Percentiles rank a stretch among this genome's conserved stretches.
phyloP scores from a whole-genome alignment of 2,888 invertebrate genomes.

The Drosophila kambysellisi region DNA sequence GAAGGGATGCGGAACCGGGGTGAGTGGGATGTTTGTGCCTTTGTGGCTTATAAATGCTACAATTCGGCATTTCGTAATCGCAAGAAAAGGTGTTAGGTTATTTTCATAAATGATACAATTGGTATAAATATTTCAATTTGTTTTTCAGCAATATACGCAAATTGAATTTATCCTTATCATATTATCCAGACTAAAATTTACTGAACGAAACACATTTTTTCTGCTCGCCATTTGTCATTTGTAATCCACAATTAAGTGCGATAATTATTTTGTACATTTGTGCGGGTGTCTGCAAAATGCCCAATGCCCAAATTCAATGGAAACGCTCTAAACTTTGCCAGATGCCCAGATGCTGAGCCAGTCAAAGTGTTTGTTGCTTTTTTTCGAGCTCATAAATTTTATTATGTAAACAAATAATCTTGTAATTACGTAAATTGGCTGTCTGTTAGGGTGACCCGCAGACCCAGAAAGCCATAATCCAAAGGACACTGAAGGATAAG shows the following conservation, averaged over 20 bases:
- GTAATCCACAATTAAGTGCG: conserved; percentile 60
- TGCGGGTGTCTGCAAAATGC: conserved; percentile 63
- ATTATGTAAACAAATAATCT: conserved; percentile 62
- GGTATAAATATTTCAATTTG: background rate
- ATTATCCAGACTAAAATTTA: background rate
- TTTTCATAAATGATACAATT: background rate
- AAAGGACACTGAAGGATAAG: conserved; percentile 2
- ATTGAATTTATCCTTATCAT: background rate
- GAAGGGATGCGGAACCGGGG: background rate
- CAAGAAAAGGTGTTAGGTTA: conserved; percentile 11
- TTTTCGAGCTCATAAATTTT: conserved; percentile 67
- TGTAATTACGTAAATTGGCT: conserved; percentile 71
- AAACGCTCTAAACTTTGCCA: conserved; percentile 52
- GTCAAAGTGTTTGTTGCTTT: conserved; percentile 17
- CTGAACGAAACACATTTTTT: conserved; percentile 4
- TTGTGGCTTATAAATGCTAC: conserved; percentile 58
- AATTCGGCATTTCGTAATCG: conserved; percentile 53
- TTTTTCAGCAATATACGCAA: background rate
- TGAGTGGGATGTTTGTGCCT: conserved; percentile 15
- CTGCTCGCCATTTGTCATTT: conserved; percentile 34
- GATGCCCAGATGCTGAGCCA: conserved; percentile 49
- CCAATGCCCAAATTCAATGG: conserved; percentile 30
- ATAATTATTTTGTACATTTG: conserved; percentile 55
- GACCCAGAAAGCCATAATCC: background rate
- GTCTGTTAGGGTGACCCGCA: conserved; percentile 27